Evolutionary conservation across 2,113 vertebrate species (phyloP).

Genomic region (Catharus fuscescens): DNA sequence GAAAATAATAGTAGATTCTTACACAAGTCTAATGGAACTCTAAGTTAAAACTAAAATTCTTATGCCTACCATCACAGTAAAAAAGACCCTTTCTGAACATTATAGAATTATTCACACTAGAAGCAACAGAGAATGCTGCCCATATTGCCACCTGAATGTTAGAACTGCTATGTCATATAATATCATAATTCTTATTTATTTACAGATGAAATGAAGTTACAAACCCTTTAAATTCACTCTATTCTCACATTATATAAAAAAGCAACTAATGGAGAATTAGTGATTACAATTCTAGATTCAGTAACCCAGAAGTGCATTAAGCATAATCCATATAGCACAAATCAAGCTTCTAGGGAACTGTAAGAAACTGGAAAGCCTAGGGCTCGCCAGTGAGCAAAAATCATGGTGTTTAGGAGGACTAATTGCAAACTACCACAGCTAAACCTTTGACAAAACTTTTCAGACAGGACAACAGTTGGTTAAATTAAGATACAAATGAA

Average conservation of each 20-base stretch:
- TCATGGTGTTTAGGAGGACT: background rate
- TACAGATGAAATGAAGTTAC: background rate
- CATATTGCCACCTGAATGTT: background rate
- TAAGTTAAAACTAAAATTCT: background rate
- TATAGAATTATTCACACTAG: background rate
- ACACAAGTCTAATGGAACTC: background rate
- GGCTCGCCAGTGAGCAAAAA: background rate
- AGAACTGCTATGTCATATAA: background rate
- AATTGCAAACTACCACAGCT: background rate
- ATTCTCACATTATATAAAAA: background rate
- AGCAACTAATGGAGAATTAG: background rate
- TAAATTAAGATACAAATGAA: background rate
- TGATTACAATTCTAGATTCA: background rate
- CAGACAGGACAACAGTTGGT: fast-evolving
- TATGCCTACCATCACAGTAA: background rate
- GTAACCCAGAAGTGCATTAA: background rate
- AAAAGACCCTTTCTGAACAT: background rate
- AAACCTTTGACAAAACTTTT: background rate
- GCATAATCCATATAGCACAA: background rate
- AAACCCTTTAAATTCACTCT: background rate
- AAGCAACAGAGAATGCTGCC: background rate
- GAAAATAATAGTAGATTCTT: background rate
- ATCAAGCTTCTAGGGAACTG: background rate
- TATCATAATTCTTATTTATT: background rate
- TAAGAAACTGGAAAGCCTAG: background rate